A percentile compares a stretch with the other conserved stretches of the same genome.
Conservation (phyloP, 2,888 invertebrate species). For the Eutolmus rufibarbis region DNA sequence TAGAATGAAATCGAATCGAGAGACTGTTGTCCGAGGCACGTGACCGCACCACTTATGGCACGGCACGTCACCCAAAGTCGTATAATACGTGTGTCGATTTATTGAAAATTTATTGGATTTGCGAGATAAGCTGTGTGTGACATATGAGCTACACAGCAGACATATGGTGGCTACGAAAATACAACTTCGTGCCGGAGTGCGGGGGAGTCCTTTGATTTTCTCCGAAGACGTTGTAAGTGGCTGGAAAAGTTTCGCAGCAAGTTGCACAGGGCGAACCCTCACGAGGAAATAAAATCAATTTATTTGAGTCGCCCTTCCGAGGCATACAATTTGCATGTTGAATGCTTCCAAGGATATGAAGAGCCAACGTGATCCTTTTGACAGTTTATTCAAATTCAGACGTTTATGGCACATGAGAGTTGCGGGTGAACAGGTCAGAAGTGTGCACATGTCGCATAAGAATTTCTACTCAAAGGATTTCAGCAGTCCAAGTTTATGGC, state of each 20-base stretch:
- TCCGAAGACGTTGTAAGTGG: background rate
- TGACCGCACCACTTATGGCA: background rate
- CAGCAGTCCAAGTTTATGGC: background rate
- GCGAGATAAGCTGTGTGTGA: background rate
- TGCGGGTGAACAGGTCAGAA: background rate
- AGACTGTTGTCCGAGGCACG: background rate
- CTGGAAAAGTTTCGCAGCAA: background rate
- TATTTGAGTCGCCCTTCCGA: background rate
- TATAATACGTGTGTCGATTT: background rate
- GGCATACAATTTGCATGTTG: background rate
- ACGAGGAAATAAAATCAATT: background rate
- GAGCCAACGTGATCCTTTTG: background rate
- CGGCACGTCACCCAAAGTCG: background rate
- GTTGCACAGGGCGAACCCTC: background rate
- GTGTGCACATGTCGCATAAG: background rate
- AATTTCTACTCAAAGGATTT: background rate
- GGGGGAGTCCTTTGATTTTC: background rate
- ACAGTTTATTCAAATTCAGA: background rate
- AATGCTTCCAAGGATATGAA: background rate
- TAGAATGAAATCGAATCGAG: background rate
- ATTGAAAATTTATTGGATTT: background rate
- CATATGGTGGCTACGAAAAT: background rate
- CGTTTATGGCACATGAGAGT: background rate
- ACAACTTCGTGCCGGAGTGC: background rate
- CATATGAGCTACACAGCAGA: background rate